Evolutionary conservation across 2,113 vertebrate species (phyloP).

Genomic region (Uria aalge): DNA sequence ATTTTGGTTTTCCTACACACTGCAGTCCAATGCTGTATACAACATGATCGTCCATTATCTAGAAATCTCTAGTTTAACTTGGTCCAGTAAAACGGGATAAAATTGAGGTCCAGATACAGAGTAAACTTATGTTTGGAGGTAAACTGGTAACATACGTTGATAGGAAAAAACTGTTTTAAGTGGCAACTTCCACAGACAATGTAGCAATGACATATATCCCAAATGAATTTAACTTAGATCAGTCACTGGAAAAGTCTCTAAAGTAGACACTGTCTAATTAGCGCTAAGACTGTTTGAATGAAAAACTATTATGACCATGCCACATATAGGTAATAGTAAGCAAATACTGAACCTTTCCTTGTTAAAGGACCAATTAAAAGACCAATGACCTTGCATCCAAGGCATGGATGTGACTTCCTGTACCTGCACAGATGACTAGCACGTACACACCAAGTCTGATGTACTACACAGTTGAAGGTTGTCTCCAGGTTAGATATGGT

Average conservation of each 20-base stretch:
- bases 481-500: neutral
- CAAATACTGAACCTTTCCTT: neutral
- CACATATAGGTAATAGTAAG: neutral
- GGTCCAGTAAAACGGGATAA: neutral
- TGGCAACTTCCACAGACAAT: neutral
- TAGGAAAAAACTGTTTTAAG: neutral
- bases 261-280: neutral
- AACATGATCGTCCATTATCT: neutral
- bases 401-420: too few relatives aligned
- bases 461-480: neutral
- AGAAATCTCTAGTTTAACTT: neutral
- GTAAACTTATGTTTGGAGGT: neutral
- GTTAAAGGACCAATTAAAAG: neutral
- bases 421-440: neutral
- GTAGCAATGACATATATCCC: neutral
- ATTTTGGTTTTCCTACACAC: neutral
- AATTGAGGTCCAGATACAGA: neutral
- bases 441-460: neutral
- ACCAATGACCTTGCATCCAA: neutral
- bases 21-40: neutral
- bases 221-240: neutral
- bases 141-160: neutral
- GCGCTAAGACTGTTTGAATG: neutral
- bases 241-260: neutral
- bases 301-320: fast-evolving